Conservation (phyloP, 2,888 invertebrate genomes). For the Caenorhabditis sp. region DNA sequence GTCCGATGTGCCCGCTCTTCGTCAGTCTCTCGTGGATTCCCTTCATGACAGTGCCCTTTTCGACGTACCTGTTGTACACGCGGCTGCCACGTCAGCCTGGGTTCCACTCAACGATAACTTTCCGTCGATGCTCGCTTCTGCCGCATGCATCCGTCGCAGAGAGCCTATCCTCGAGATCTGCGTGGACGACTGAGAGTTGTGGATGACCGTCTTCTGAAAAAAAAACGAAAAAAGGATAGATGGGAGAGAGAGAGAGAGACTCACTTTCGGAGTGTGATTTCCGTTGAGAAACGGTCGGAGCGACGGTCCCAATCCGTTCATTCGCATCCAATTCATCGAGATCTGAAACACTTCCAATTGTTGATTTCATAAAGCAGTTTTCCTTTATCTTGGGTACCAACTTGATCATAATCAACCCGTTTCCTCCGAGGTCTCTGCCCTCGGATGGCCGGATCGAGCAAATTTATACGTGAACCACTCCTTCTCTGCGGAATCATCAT, state of each 20-base stretch:
- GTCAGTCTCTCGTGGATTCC: too few species aligned
- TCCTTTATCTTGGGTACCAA: constrained; percentile 1
- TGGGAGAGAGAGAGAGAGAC: neutral
- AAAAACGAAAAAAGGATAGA: neutral
- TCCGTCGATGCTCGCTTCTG: constrained; percentile 58
- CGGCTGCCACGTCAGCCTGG: constrained; percentile 49
- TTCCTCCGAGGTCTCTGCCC: constrained; percentile 34
- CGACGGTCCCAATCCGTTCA: constrained; percentile 72
- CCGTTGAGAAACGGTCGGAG: constrained; percentile 62
- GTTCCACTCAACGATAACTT: constrained; percentile 48
- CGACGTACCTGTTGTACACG: constrained; percentile 16
- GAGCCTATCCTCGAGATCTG: constrained; percentile 61
- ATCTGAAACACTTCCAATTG: constrained; percentile 61
- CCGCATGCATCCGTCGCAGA: constrained; percentile 60
- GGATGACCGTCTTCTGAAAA: constrained; percentile 48
- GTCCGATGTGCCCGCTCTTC: too few species aligned
- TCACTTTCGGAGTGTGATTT: constrained; percentile 60
- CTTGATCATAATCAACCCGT: constrained; percentile 54
- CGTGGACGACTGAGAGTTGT: constrained; percentile 56
- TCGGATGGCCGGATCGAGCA: constrained; percentile 45
- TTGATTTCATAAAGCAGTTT: neutral
- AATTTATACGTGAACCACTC: constrained; percentile 31
- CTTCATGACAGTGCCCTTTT: neutral
- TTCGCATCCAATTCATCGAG: constrained; percentile 76
- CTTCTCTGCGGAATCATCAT: constrained; percentile 32